Conservation (phyloP, 2,888 invertebrate species). For the Rhingia rostrata region DNA sequence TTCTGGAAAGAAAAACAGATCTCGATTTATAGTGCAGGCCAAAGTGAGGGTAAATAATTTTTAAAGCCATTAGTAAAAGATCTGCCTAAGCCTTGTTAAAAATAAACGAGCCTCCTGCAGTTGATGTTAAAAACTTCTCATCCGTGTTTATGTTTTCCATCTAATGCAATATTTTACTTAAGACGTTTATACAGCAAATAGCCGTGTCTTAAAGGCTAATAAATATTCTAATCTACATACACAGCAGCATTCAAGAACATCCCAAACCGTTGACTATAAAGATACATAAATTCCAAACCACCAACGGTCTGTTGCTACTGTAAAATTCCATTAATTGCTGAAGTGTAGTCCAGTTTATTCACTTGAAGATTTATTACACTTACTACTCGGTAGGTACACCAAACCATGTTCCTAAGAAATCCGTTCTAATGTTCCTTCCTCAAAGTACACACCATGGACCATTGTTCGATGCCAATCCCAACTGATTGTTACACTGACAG, state of each 20-base stretch:
- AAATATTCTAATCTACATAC: background rate
- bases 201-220: background rate
- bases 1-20: no score
- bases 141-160: no score
- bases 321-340: slow-evolving; percentile 20
- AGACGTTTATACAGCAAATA: no score
- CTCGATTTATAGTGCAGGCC: no score
- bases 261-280: background rate
- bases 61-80: no score
- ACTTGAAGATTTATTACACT: slow-evolving; percentile 45
- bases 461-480: slow-evolving; percentile 40
- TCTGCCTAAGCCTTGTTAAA: no score
- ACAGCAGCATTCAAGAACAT: background rate
- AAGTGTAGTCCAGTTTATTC: slow-evolving; percentile 11
- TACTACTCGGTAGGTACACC: background rate
- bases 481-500: slow-evolving; percentile 34
- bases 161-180: no score
- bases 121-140: no score
- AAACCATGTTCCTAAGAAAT: slow-evolving; percentile 8
- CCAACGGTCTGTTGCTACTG: background rate
- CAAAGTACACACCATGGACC: background rate
- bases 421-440: slow-evolving; percentile 24
- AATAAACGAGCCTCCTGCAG: no score
- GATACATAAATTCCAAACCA: background rate
- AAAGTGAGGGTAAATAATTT: no score